These are phyloP conservation scores for Xenus cinereus DNA, from an alignment of 2,113 vertebrate species.

Conservation along the genomic window DNA sequence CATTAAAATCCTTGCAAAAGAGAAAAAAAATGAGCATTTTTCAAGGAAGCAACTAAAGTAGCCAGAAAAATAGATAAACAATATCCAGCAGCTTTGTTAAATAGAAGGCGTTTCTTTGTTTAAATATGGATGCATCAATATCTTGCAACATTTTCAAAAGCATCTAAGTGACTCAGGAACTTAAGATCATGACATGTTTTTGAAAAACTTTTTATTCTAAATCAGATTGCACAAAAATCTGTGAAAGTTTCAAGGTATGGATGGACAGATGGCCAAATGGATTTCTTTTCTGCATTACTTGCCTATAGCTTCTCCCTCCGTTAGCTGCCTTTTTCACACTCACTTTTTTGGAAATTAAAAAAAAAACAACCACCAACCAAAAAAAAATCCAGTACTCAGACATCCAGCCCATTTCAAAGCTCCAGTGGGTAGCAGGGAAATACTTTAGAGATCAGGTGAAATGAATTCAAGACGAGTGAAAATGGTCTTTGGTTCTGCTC, in stretches of 20 bases:
- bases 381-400: not conserved
- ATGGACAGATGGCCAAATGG: not conserved
- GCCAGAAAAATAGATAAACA: not conserved
- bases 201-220: not conserved
- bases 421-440: conserved; percentile 22
- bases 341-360: not conserved
- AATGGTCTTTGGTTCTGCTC: conserved; percentile 67
- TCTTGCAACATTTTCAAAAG: not conserved
- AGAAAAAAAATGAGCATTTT: not conserved
- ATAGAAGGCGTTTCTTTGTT: not conserved
- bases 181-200: not conserved
- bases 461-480: conserved; percentile 64
- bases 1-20: not conserved
- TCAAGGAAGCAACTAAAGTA: not conserved
- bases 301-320: not conserved
- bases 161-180: not conserved
- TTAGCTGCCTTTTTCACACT: not conserved
- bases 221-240: not conserved
- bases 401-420: conserved; percentile 1
- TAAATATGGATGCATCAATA: not conserved
- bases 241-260: not conserved
- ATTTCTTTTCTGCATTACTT: not conserved
- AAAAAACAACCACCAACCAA: not conserved
- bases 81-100: not conserved
- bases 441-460: conserved; percentile 33